phyloP scores from a whole-genome alignment of 2,797 vertebrate genomes.

The Sphaeramia orbicularis region DNA sequence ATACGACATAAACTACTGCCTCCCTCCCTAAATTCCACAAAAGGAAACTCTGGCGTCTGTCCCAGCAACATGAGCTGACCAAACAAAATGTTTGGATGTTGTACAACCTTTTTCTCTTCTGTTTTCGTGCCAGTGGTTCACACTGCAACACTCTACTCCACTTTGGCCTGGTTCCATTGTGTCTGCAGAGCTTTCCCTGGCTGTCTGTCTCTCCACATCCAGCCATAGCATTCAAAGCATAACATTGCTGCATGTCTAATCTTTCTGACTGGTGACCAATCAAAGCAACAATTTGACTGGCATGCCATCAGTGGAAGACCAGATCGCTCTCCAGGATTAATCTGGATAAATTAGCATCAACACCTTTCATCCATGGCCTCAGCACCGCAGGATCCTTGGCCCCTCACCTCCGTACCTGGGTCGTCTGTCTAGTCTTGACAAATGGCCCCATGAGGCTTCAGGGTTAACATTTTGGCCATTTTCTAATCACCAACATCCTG shows the following conservation, averaged over 20 bases:
- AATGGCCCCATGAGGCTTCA: slow-evolving; percentile 17
- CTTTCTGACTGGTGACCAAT: slow-evolving; percentile 56
- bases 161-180: slow-evolving; percentile 67
- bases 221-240: slow-evolving; percentile 50
- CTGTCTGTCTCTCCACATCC: slow-evolving; percentile 60
- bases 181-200: slow-evolving; percentile 59
- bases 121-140: slow-evolving; percentile 60
- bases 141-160: slow-evolving; percentile 47
- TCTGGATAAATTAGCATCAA: slow-evolving; percentile 66
- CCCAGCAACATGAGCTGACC: slow-evolving; percentile 47
- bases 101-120: slow-evolving; percentile 48
- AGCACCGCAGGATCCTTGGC: slow-evolving; percentile 30
- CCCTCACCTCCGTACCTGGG: slow-evolving; percentile 22
- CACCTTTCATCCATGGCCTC: slow-evolving; percentile 31
- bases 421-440: slow-evolving; percentile 18
- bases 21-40: slow-evolving; percentile 49
- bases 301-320: slow-evolving; percentile 45
- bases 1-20: slow-evolving; percentile 5
- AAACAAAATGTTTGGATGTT: slow-evolving; percentile 70
- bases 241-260: slow-evolving; percentile 62
- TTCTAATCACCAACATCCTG: too few species aligned
- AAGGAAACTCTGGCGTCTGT: slow-evolving; percentile 32
- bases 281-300: slow-evolving; percentile 54
- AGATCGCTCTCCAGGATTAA: slow-evolving; percentile 64
- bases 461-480: too few species aligned